Percentiles rank a stretch among this genome's conserved stretches.
These are phyloP conservation scores for Pelecanus crispus DNA, from an alignment of 2,113 vertebrate species.

Conservation along the genomic window DNA sequence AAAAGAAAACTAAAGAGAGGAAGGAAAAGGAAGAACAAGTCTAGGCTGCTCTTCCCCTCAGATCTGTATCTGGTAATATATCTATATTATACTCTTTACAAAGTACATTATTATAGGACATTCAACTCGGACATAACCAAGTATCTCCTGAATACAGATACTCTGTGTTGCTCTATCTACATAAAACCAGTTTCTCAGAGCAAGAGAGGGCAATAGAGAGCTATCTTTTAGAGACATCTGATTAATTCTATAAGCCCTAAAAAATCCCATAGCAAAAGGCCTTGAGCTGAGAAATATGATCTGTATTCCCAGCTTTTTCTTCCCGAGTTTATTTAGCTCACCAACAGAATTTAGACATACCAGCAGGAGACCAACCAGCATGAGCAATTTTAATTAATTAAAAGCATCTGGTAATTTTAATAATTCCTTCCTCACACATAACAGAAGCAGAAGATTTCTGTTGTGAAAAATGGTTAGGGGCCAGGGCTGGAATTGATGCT, in stretches of 20 bases:
- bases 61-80: background rate
- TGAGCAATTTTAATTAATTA: background rate
- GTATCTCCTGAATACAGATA: background rate
- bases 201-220: slow-evolving; percentile 63
- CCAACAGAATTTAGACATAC: background rate
- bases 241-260: background rate
- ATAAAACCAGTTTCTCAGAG: background rate
- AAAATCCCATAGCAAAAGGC: background rate
- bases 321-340: background rate
- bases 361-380: background rate
- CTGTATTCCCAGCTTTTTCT: background rate
- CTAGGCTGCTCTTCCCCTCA: background rate
- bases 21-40: background rate
- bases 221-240: background rate
- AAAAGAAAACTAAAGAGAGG: background rate
- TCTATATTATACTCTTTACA: background rate
- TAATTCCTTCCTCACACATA: background rate
- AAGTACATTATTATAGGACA: background rate
- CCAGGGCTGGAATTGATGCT: background rate
- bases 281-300: background rate
- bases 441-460: background rate
- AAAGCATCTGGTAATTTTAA: slow-evolving; percentile 9
- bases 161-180: background rate
- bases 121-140: background rate
- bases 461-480: background rate